Conservation (phyloP, 2,797 vertebrate species). For the Coregonus suidteri region DNA sequence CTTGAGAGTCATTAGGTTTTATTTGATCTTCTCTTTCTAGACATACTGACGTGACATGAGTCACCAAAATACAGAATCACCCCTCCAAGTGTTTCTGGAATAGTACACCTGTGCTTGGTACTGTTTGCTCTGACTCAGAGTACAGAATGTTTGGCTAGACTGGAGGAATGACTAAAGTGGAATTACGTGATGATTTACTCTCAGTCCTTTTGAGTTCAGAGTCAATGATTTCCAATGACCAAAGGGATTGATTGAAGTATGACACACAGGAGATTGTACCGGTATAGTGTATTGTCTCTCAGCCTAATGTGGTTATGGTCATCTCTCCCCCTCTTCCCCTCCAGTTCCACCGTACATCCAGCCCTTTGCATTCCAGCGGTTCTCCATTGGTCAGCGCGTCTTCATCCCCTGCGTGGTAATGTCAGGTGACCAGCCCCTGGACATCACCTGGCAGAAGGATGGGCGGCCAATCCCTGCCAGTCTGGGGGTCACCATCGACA, state of each 20-base stretch:
- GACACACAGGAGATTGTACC: background rate
- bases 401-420: slow-evolving; percentile 98
- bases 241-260: slow-evolving; percentile 22
- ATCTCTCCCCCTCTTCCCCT: slow-evolving; percentile 16
- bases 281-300: background rate
- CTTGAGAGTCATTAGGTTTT: slow-evolving; percentile 25
- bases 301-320: background rate
- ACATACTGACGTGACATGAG: slow-evolving; percentile 27
- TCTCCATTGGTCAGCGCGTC: slow-evolving; percentile 96
- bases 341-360: slow-evolving; percentile 97
- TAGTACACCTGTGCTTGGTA: slow-evolving; percentile 3
- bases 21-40: slow-evolving; percentile 37
- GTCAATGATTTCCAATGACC: slow-evolving; percentile 23
- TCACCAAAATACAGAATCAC: slow-evolving; percentile 19
- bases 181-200: slow-evolving; percentile 40
- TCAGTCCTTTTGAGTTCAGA: slow-evolving; percentile 44
- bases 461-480: slow-evolving; percentile 91
- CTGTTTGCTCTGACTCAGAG: slow-evolving; percentile 36
- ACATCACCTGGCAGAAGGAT: slow-evolving; percentile 99
- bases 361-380: slow-evolving; percentile 98
- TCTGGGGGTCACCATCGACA: slow-evolving; percentile 96
- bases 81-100: background rate
- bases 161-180: slow-evolving; percentile 17
- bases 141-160: slow-evolving; percentile 45
- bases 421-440: slow-evolving; percentile 94